Percentiles rank a stretch among this genome's conserved stretches.
phyloP scores from a whole-genome alignment of 2,797 vertebrate species.

The Sus cebifrons region DNA sequence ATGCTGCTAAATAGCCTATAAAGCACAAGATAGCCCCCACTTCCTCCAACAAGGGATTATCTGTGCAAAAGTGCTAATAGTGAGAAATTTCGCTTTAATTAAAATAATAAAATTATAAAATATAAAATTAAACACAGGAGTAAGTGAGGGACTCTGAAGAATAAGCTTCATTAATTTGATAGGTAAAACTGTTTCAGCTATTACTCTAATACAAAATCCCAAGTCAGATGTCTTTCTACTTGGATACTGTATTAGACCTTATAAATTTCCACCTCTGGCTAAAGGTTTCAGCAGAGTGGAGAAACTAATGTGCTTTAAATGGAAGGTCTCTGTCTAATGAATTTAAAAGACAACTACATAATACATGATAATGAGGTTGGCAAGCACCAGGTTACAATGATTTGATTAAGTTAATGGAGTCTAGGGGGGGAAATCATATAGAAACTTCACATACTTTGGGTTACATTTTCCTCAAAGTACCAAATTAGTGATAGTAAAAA shows the following conservation, averaged over 20 bases:
- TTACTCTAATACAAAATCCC: not conserved
- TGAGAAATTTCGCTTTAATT: not conserved
- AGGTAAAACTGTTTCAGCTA: not conserved
- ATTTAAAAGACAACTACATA: slow-evolving; percentile 72
- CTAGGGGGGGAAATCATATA: not conserved
- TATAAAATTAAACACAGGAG: not conserved
- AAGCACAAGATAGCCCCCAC: not conserved
- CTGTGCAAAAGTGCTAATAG: not conserved
- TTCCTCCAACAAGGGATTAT: not conserved
- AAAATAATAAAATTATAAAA: not conserved
- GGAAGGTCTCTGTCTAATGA: slow-evolving; percentile 65
- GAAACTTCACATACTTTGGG: not conserved
- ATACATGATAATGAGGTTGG: slow-evolving; percentile 71
- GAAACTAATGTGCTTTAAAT: slow-evolving; percentile 72
- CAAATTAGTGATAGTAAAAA: slow-evolving; percentile 28
- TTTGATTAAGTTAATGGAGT: slow-evolving; percentile 77
- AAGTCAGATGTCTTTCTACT: slow-evolving; percentile 24
- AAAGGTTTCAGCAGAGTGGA: slow-evolving; percentile 75
- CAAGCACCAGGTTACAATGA: slow-evolving; percentile 43
- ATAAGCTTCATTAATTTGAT: not conserved
- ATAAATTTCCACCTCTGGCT: slow-evolving; percentile 71
- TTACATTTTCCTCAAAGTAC: not conserved
- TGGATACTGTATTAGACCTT: not conserved
- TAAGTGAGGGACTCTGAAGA: not conserved
- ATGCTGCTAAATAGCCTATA: not conserved